A percentile compares a stretch with the other conserved stretches of the same genome.
Evolutionary conservation across 1,140 invertebrate species (phyloP).

Genomic region (Apis cerana): DNA sequence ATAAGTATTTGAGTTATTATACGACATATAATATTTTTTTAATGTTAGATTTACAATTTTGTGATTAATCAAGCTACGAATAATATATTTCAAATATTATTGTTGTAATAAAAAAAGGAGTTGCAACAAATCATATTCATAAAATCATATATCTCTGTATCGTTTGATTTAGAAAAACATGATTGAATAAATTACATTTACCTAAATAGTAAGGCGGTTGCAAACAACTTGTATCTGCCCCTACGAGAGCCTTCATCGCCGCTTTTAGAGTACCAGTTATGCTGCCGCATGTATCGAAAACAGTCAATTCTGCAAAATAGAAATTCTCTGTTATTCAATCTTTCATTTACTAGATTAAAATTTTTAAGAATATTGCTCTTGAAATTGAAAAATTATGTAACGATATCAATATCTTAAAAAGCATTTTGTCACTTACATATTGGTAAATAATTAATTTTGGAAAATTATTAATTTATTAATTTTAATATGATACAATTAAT

Average conservation of each 20-base stretch:
- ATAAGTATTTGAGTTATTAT: neutral
- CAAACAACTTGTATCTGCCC: conserved; percentile 73
- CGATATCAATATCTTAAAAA: too few species aligned
- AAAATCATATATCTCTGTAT: neutral
- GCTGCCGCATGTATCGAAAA: conserved; percentile 77
- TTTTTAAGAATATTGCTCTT: neutral
- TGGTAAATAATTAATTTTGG: too few species aligned
- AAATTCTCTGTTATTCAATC: neutral
- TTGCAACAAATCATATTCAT: neutral
- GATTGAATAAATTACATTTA: conserved; percentile 41
- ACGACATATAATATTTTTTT: neutral
- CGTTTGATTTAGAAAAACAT: neutral
- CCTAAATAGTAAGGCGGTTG: conserved; percentile 77
- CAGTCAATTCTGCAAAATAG: conserved; percentile 65
- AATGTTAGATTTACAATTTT: neutral
- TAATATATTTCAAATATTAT: neutral
- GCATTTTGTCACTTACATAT: too few species aligned
- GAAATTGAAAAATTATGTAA: neutral
- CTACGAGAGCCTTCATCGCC: conserved; percentile 75
- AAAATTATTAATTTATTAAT: too few species aligned
- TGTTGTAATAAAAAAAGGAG: neutral
- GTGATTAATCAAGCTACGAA: neutral
- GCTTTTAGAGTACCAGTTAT: conserved; percentile 75
- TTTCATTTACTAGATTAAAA: neutral
- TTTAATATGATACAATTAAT: neutral